A percentile compares a stretch with the other conserved stretches of the same genome.
Conservation (phyloP, 2,888 invertebrate genomes). For the Ormyrus pomaceus region DNA sequence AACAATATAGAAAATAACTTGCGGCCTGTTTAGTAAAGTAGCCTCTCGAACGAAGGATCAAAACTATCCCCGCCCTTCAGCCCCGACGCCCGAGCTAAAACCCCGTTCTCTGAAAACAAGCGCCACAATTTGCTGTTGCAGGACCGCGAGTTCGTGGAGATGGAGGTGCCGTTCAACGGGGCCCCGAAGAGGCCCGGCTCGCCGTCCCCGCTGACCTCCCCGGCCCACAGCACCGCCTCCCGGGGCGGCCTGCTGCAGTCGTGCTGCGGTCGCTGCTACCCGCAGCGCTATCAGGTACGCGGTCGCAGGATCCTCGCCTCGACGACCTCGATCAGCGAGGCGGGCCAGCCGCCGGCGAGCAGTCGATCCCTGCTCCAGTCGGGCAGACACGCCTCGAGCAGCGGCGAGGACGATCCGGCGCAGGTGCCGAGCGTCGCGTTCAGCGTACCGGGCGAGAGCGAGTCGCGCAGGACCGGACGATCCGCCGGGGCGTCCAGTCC, state of each 20-base stretch:
- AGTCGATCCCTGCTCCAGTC: constrained; percentile 15
- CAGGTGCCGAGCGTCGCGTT: constrained; percentile 73
- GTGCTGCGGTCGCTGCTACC: constrained; percentile 89
- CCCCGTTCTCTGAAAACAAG: not conserved
- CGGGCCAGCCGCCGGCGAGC: constrained; percentile 52
- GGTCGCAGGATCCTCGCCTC: constrained; percentile 74
- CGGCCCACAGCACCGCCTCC: constrained; percentile 89
- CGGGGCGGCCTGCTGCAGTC: constrained; percentile 84
- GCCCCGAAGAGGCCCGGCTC: constrained; percentile 94
- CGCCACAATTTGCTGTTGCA: constrained; percentile 71
- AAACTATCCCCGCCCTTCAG: not conserved
- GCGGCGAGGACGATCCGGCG: constrained; percentile 67
- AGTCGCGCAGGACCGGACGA: constrained; percentile 51
- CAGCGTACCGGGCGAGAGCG: constrained; percentile 70
- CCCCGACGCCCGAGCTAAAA: not conserved
- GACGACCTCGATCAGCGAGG: constrained; percentile 73
- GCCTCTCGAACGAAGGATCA: not conserved
- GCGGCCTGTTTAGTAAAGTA: not conserved
- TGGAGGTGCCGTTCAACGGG: constrained; percentile 96
- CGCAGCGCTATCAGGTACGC: constrained; percentile 91
- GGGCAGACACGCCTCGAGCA: constrained; percentile 56
- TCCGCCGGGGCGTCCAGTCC: constrained; percentile 64
- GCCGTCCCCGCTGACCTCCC: constrained; percentile 91
- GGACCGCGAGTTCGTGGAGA: constrained; percentile 98
- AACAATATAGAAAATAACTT: too few species aligned